phyloP scores from a whole-genome alignment of 2,113 vertebrate species.

The Rhynchopsitta pachyrhyncha region DNA sequence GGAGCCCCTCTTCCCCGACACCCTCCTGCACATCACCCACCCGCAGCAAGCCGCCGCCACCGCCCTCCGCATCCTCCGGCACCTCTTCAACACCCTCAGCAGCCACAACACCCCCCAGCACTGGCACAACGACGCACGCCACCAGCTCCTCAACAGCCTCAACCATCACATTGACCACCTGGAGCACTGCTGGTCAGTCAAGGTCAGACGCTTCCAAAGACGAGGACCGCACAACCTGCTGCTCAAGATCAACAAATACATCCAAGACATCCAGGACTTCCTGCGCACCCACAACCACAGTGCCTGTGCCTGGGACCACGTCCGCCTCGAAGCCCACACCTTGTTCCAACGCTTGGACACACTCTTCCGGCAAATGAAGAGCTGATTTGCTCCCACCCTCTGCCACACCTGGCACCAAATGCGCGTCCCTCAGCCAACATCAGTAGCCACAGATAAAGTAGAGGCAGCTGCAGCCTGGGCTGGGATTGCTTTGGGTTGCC shows the following conservation, averaged over 20 bases:
- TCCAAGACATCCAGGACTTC: neutral
- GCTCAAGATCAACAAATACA: neutral
- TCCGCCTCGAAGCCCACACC: neutral
- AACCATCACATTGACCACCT: neutral
- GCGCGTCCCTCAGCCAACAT: neutral
- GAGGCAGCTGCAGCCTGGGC: neutral
- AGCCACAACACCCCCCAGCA: accelerated
- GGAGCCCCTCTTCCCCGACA: neutral
- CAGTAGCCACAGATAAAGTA: accelerated
- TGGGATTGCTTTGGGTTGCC: neutral
- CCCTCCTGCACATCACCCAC: neutral
- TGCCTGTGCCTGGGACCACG: neutral
- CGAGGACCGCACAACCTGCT: neutral
- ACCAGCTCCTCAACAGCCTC: neutral
- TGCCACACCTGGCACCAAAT: accelerated
- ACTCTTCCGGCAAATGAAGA: neutral
- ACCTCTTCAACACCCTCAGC: neutral
- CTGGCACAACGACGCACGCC: neutral
- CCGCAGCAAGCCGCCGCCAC: neutral
- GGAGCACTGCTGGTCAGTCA: neutral
- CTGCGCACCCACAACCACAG: neutral
- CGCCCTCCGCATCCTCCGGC: neutral
- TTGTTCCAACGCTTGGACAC: neutral
- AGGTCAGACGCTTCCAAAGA: accelerated
- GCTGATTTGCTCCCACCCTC: neutral